Evolutionary conservation across 2,888 invertebrate genomes (phyloP).

Genomic region (Frankliniella intonsa): DNA sequence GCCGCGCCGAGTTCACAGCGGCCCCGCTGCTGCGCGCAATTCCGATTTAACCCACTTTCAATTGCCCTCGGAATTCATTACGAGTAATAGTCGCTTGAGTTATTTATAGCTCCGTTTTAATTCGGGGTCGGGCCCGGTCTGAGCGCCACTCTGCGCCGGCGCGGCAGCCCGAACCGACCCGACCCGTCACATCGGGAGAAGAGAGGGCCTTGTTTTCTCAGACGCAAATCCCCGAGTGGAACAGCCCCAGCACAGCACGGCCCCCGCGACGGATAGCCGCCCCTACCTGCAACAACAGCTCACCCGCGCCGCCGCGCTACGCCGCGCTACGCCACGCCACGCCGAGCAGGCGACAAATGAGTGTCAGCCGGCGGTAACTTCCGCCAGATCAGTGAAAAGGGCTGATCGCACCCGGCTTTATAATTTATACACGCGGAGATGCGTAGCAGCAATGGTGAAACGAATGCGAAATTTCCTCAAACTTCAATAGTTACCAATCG

Average conservation of each 20-base stretch:
- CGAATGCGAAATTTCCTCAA: too few relatives aligned
- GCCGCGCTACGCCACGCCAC: background rate
- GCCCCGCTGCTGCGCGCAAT: too few relatives aligned
- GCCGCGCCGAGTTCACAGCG: too few relatives aligned
- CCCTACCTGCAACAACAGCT: background rate
- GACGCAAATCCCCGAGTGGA: background rate
- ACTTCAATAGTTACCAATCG: too few relatives aligned
- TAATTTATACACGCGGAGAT: too few relatives aligned
- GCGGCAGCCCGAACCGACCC: too few relatives aligned
- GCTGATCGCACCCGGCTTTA: too few relatives aligned
- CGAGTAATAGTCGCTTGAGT: slow-evolving; percentile 13
- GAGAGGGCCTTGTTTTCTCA: background rate
- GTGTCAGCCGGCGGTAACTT: background rate
- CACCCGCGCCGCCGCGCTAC: background rate
- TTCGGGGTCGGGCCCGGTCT: background rate
- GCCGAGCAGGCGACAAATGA: slow-evolving; percentile 1
- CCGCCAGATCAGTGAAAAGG: background rate
- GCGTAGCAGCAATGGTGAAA: too few relatives aligned
- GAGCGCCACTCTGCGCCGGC: too few relatives aligned
- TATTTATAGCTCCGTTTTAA: slow-evolving; percentile 17
- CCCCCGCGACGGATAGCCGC: background rate
- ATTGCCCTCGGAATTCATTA: slow-evolving; percentile 21
- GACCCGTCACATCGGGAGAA: background rate
- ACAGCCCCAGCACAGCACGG: background rate
- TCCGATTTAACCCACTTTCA: slow-evolving; percentile 18